These are phyloP conservation scores for Drosophila cognata DNA, from an alignment of 2,888 invertebrate species.

Conservation along the genomic window DNA sequence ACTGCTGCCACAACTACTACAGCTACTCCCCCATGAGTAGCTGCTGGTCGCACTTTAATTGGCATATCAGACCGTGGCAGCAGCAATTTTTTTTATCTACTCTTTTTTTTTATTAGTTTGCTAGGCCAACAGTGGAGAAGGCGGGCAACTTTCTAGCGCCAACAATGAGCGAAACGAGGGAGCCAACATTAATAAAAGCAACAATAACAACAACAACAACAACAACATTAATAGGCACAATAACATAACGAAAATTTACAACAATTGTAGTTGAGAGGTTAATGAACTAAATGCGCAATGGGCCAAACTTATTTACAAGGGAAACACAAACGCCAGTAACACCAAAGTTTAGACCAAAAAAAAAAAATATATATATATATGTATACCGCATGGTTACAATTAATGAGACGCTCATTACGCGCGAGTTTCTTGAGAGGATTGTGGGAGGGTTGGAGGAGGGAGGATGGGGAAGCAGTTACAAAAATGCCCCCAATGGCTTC, in stretches of 20 bases:
- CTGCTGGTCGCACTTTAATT: constrained; percentile 75
- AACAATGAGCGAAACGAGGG: constrained; percentile 59
- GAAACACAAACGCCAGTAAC: constrained; percentile 22
- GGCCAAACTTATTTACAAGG: constrained; percentile 71
- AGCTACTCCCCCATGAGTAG: constrained; percentile 27
- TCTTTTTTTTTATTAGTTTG: constrained; percentile 60
- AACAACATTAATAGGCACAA: constrained; percentile 28
- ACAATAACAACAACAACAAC: constrained; percentile 7
- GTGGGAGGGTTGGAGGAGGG: constrained; percentile 4
- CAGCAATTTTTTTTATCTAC: constrained; percentile 45
- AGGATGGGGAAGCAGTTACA: neutral
- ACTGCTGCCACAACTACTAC: neutral
- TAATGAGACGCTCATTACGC: constrained; percentile 76
- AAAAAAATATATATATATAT: neutral
- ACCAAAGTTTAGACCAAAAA: constrained; percentile 32
- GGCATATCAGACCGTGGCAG: constrained; percentile 70
- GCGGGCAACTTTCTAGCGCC: constrained; percentile 63
- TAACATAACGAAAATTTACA: constrained; percentile 62
- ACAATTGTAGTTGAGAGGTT: constrained; percentile 79
- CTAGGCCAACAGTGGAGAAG: constrained; percentile 55
- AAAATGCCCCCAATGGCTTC: constrained; percentile 50
- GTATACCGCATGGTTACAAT: constrained; percentile 37
- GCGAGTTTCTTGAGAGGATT: constrained; percentile 52
- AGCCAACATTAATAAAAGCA: constrained; percentile 21
- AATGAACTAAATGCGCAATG: constrained; percentile 80